Evolutionary conservation across 2,113 vertebrate genomes (phyloP).

Genomic region (Gallinago jamesoni): DNA sequence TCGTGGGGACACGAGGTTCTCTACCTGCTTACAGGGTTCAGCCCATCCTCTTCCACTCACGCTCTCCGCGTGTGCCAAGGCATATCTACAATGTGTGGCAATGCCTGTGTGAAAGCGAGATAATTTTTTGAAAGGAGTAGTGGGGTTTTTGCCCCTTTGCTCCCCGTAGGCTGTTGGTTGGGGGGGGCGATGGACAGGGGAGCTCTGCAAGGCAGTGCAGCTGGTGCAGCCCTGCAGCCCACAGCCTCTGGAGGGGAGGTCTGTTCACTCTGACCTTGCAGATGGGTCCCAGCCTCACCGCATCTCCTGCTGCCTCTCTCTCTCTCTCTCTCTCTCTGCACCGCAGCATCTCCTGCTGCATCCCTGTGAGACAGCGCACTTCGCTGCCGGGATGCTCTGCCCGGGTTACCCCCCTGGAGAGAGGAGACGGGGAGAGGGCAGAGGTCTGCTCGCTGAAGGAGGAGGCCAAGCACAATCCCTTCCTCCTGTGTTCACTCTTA

Average conservation of each 20-base stretch:
- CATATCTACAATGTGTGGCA: background rate
- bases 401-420: background rate
- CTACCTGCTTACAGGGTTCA: background rate
- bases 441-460: background rate
- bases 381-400: background rate
- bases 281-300: too few species aligned
- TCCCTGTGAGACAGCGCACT: fast-evolving
- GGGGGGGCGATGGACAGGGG: too few species aligned
- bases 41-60: background rate
- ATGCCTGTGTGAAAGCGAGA: background rate
- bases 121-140: background rate
- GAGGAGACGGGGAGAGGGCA: background rate
- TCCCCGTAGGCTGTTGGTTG: background rate
- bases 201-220: background rate
- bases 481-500: background rate
- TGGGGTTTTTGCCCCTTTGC: background rate
- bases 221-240: fast-evolving
- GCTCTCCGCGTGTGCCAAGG: background rate
- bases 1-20: background rate
- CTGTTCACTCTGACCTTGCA: background rate
- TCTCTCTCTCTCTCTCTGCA: background rate
- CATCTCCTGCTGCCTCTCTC: background rate
- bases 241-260: background rate
- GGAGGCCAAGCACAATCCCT: too few species aligned
- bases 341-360: background rate